Percentiles rank a stretch among this genome's conserved stretches.
Conservation (phyloP, 2,113 vertebrate species). For the Lates calcarifer region DNA sequence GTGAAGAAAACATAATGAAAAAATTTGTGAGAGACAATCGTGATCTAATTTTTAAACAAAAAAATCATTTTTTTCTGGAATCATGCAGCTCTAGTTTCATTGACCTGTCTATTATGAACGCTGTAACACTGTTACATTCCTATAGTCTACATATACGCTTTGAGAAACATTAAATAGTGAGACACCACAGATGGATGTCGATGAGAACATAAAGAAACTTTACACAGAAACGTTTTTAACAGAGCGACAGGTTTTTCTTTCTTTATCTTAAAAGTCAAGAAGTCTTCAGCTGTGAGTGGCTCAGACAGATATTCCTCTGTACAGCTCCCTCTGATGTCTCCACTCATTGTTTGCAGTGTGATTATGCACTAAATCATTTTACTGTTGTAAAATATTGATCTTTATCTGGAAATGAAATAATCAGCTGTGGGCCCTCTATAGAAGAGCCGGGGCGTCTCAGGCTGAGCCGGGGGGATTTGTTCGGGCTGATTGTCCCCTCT, state of each 20-base stretch:
- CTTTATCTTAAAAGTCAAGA: conserved; percentile 16
- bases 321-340: neutral
- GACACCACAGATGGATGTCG: too few species aligned
- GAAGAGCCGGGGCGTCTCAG: conserved; percentile 54
- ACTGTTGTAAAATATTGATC: conserved; percentile 70
- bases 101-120: too few species aligned
- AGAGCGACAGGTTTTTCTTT: neutral
- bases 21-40: too few species aligned
- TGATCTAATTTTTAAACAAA: too few species aligned
- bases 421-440: conserved; percentile 66
- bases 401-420: conserved; percentile 73
- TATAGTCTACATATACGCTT: too few species aligned
- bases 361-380: conserved; percentile 43
- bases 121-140: too few species aligned
- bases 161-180: too few species aligned
- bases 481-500: conserved; percentile 59
- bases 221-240: neutral
- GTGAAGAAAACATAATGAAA: too few species aligned
- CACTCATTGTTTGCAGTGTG: conserved; percentile 45
- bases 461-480: conserved; percentile 69
- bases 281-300: neutral
- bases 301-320: neutral
- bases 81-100: too few species aligned
- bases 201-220: too few species aligned
- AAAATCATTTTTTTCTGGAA: too few species aligned